Conservation (phyloP, 2,888 invertebrate genomes). For the Prosapia bicincta region DNA sequence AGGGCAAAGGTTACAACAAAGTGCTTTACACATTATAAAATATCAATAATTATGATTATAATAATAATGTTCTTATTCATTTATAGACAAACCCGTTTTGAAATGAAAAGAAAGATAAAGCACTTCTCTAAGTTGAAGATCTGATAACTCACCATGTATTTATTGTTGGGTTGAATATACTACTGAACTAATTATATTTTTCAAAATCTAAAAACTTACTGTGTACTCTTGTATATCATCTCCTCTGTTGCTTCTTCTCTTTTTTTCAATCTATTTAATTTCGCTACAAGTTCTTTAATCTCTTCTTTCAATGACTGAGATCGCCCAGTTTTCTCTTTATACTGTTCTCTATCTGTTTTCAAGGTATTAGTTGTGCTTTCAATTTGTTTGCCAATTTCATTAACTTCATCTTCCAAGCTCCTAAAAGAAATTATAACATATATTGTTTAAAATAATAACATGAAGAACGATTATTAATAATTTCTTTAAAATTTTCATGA, state of each 20-base stretch:
- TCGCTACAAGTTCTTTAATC: not conserved
- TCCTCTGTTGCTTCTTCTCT: constrained; percentile 13
- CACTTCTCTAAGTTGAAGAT: too few relatives aligned
- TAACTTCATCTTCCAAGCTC: not conserved
- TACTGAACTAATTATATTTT: too few relatives aligned
- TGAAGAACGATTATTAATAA: too few relatives aligned
- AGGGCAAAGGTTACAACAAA: too few relatives aligned
- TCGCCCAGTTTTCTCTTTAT: not conserved
- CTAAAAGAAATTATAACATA: not conserved
- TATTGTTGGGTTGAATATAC: too few relatives aligned
- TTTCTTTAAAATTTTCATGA: too few relatives aligned
- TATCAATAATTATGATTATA: too few relatives aligned
- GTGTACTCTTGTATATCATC: constrained; percentile 6
- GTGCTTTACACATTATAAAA: too few relatives aligned
- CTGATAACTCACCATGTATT: too few relatives aligned
- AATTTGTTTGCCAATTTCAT: constrained; percentile 8
- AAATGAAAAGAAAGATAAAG: too few relatives aligned
- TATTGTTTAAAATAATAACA: not conserved
- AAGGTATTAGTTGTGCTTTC: constrained; percentile 3
- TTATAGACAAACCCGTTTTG: too few relatives aligned
- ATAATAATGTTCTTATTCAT: too few relatives aligned
- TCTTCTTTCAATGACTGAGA: not conserved
- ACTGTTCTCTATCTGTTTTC: not conserved
- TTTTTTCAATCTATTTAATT: constrained; percentile 20
- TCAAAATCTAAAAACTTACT: constrained; percentile 14